phyloP scores from a whole-genome alignment of 2,113 vertebrate genomes.

The Vulpes vulpes region DNA sequence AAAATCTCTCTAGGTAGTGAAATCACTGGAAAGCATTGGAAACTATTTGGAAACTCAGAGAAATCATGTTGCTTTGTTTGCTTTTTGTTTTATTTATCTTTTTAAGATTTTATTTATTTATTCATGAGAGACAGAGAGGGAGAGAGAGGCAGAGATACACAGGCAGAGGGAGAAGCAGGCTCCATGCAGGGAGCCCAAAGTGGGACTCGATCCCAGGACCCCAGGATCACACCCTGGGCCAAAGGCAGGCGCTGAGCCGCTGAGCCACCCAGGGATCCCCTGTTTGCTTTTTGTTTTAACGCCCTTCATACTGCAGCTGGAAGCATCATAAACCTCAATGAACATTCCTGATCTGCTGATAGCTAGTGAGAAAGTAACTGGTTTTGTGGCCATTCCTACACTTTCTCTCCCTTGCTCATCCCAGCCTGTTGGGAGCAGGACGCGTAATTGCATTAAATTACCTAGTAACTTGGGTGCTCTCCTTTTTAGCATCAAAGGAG shows the following conservation, averaged over 20 bases:
- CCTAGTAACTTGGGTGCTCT: background rate
- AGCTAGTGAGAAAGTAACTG: background rate
- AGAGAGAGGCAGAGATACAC: too few relatives aligned
- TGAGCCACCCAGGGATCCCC: too few relatives aligned
- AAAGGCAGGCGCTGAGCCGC: too few relatives aligned
- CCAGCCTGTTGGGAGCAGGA: background rate
- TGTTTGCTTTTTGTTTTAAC: background rate
- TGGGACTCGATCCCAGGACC: too few relatives aligned
- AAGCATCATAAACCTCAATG: background rate
- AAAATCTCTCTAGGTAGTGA: background rate
- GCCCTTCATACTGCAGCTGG: background rate
- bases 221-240: too few relatives aligned
- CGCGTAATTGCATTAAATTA: background rate
- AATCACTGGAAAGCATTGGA: background rate
- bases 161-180: too few relatives aligned
- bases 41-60: background rate
- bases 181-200: too few relatives aligned
- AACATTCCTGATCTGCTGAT: background rate
- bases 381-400: background rate
- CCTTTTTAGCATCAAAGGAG: constrained; percentile 18
- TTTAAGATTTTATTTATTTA: too few relatives aligned
- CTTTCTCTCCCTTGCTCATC: background rate
- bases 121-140: too few relatives aligned
- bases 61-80: background rate
- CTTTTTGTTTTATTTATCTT: background rate